Base-by-base conservation (phyloP, 23 tunicate genomes). In the Ascidia mentula region DNA sequence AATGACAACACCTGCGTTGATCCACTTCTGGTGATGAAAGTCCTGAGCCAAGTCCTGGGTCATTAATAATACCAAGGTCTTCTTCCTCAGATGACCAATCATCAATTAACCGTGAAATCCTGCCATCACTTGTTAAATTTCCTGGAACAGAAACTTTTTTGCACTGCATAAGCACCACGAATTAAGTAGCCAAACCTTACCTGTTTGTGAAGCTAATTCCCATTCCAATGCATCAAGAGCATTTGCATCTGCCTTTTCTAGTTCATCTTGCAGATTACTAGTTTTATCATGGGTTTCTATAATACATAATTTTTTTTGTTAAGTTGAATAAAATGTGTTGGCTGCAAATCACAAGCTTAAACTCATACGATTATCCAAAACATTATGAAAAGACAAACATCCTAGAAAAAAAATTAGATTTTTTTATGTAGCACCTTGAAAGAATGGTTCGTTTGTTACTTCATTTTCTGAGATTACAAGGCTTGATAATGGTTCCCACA, bases 41-140 rank as follows among this genome's bases (percentile, higher is more conserved):
- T 31, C 97, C 97, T 31, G 90, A 85, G 7, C 91, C 97, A 77
- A 83, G 38, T 83, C 97, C 97, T 6, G 97, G 91, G 79, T 92
- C 97, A 80, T 92, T 84, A 6, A 87, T 80, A 46, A 92, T 92
- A 28, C 86, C 88, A 18, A 92, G 59, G 32, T 90, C 89, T 18
- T 81, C 82, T 37, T 85, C 97, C 31, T 90, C 96, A 4, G 97
- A 82, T 6, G 97, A 87, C 97, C 97, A 92, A 17, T 92, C 97
- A 73, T 92, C 97, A 75, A 91, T 91, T 35, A 91, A n/a, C 70
- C 97, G 42, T 40, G 97, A 91, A 38, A 91, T 82, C 39, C 97
- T 72, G 31, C 97, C 97, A 82, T 91, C 97, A 61, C 71, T 72
- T 17, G 97, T 91, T 22, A 91, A 45, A 80, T 91, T 86, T 18